Base-by-base conservation (phyloP, 2,888 invertebrate genomes). In the Odontocerum albicorne region DNA sequence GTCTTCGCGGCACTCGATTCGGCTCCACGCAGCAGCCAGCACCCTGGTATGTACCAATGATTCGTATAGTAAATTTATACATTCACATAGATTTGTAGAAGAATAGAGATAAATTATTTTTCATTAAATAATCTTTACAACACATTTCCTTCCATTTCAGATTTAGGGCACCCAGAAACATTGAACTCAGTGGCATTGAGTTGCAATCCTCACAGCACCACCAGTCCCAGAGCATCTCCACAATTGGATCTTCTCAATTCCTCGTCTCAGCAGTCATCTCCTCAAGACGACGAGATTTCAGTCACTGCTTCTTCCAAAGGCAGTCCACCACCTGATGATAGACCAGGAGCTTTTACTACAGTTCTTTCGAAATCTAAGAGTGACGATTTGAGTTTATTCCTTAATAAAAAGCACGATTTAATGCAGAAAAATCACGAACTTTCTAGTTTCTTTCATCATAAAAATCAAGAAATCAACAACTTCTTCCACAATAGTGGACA, bases 161-260 rank as follows among this genome's bases (percentile, higher is more conserved):
- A 60, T 40, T 13, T 52, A 21, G 32, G 20, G n/a, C 53, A 45
- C 17, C 57, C 57, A 8, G 58, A 58, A 13, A 38, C 42, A n/a
- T 13, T 58, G 35, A 50, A 45, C 20, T 45, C 59, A 6, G 33
- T 38, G 3, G 55, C 44, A 8, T 43, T 57, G 13, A 75, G 60
- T 68, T 80, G 77, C 75, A 79, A 72, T 65, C 85, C 86, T 27
- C 86, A 87, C 66, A 87, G 86, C 68, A 87, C 86, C 36, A 86
- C 86, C 16, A 86, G 87, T 61, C 87, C 87, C 0, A 83, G 82
- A 64, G 81, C 77, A 40, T 87, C 87, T 0, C 81, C 82, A 1
- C 73, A 67, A 20, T 67, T 67, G 54, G 56, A 61, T 21, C 49
- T 59, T 15, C 53, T 55, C 22, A 60, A 57, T 36, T 60, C 62